Conservation (phyloP, 2,113 vertebrate genomes). For the Struthidea cinerea region DNA sequence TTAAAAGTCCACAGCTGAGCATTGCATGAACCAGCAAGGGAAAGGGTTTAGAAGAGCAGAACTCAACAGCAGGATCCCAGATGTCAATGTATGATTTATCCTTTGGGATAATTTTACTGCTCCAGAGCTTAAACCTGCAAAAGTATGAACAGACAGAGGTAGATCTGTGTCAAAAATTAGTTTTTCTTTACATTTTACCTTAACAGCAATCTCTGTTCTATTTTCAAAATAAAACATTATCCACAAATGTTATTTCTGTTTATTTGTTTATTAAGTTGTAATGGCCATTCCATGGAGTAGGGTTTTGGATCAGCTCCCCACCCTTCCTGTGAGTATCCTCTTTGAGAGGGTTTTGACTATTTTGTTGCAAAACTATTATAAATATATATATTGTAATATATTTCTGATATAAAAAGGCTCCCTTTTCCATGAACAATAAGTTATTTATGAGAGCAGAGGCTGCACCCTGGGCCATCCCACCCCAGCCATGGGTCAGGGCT, state of each 20-base stretch:
- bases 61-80: neutral
- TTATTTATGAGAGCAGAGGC: neutral
- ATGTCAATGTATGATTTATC: neutral
- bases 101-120: neutral
- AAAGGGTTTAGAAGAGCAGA: neutral
- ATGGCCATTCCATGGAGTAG: accelerated
- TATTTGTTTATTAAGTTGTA: neutral
- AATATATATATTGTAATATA: neutral
- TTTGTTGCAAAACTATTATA: neutral
- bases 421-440: neutral
- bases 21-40: neutral
- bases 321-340: neutral
- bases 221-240: neutral
- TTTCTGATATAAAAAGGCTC: neutral
- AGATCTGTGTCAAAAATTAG: neutral
- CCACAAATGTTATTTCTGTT: neutral
- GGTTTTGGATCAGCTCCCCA: neutral
- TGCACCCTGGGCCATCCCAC: neutral
- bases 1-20: neutral
- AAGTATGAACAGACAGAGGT: neutral
- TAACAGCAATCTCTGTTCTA: neutral
- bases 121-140: conserved; percentile 69
- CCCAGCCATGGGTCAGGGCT: neutral
- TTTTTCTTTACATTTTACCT: neutral
- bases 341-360: neutral